These are phyloP conservation scores for Listrodromus nycthemerus DNA, from an alignment of 2,888 invertebrate genomes.

Conservation along the genomic window DNA sequence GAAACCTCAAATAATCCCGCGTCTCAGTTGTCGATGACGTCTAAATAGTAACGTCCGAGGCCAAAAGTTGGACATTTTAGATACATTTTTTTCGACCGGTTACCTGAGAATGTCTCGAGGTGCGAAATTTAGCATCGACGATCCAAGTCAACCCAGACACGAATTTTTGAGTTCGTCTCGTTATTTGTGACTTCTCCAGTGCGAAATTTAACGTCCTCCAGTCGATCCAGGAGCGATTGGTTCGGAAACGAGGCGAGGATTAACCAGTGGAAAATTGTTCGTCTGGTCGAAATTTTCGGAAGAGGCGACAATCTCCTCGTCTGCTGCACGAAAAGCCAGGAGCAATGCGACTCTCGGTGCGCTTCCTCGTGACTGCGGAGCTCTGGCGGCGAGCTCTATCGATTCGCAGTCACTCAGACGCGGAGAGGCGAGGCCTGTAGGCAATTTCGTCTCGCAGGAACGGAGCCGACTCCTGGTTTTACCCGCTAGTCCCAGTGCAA, in stretches of 20 bases:
- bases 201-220: too few relatives aligned
- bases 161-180: too few relatives aligned
- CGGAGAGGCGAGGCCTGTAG: constrained; percentile 36
- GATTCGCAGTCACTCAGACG: constrained; percentile 52
- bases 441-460: constrained; percentile 55
- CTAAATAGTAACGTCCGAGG: too few relatives aligned
- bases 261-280: neutral
- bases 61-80: too few relatives aligned
- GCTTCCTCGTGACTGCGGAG: constrained; percentile 21
- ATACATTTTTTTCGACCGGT: too few relatives aligned
- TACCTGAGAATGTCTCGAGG: too few relatives aligned
- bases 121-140: too few relatives aligned
- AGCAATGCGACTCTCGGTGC: constrained; percentile 4
- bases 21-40: too few relatives aligned
- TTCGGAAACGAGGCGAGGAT: neutral
- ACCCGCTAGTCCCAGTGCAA: constrained; percentile 29
- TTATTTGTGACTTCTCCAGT: too few relatives aligned
- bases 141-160: too few relatives aligned
- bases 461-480: constrained; percentile 40
- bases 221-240: neutral
- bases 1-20: too few relatives aligned
- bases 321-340: neutral
- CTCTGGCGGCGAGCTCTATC: constrained; percentile 51
- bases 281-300: neutral
- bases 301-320: constrained; percentile 7